These are phyloP conservation scores for Conus canariensis DNA, from an alignment of 2,888 invertebrate species.

Conservation along the genomic window DNA sequence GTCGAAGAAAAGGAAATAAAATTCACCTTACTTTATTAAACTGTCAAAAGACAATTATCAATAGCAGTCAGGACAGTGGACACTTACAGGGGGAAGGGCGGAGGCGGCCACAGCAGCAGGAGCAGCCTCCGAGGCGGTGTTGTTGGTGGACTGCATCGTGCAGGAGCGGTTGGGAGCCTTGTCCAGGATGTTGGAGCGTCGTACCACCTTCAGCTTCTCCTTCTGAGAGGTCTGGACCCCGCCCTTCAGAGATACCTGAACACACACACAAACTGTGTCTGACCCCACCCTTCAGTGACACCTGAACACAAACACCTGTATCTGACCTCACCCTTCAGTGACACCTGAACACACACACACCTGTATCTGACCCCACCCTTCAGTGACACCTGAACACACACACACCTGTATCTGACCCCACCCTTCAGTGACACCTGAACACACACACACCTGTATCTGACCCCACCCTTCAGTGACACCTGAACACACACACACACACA, in stretches of 20 bases:
- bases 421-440: too few relatives aligned
- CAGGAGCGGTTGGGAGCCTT: conserved; percentile 64
- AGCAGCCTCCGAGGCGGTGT: conserved; percentile 39
- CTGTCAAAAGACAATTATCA: too few relatives aligned
- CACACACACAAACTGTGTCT: background rate
- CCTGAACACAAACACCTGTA: background rate
- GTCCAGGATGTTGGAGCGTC: conserved; percentile 76
- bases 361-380: too few relatives aligned
- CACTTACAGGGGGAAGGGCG: conserved; percentile 61
- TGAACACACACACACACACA: too few relatives aligned
- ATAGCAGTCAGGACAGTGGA: too few relatives aligned
- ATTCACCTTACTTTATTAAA: too few relatives aligned
- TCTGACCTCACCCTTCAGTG: background rate
- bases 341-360: conserved; percentile 1
- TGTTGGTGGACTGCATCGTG: background rate
- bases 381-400: background rate
- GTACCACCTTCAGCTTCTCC: conserved; percentile 57
- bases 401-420: too few relatives aligned
- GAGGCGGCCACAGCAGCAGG: conserved; percentile 50
- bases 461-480: too few relatives aligned
- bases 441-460: too few relatives aligned
- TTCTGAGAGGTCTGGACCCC: conserved; percentile 74
- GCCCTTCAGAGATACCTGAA: conserved; percentile 86
- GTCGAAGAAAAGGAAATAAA: too few relatives aligned
- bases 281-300: background rate